Conservation (phyloP, 2,113 vertebrate species). For the Tonatia bakeri region DNA sequence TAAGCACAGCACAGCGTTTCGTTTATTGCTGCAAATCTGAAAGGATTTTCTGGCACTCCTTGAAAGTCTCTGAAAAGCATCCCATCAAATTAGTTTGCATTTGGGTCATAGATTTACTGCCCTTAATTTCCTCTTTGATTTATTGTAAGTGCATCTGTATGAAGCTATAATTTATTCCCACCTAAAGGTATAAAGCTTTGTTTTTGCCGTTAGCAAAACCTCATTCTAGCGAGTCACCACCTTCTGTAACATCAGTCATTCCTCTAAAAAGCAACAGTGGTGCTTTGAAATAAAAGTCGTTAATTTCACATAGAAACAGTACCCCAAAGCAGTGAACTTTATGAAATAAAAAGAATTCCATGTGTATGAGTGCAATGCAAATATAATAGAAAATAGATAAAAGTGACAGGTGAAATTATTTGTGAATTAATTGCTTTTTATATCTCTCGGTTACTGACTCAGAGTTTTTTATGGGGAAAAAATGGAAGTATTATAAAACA, state of each 20-base stretch:
- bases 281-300: slow-evolving; percentile 1
- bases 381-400: slow-evolving; percentile 14
- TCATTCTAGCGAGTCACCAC: not conserved
- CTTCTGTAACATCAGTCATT: not conserved
- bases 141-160: slow-evolving; percentile 34
- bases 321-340: not conserved
- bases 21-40: slow-evolving; percentile 16
- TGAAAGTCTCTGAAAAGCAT: slow-evolving; percentile 40
- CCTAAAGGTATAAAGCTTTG: slow-evolving; percentile 18
- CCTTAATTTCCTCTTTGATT: slow-evolving; percentile 58
- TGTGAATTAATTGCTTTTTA: slow-evolving; percentile 33
- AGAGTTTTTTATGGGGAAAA: not conserved
- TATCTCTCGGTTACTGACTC: not conserved
- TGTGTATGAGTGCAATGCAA: not conserved
- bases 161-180: slow-evolving; percentile 43
- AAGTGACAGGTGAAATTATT: slow-evolving; percentile 12
- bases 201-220: slow-evolving; percentile 35
- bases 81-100: slow-evolving; percentile 28
- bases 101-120: slow-evolving; percentile 50
- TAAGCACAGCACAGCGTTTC: slow-evolving; percentile 4
- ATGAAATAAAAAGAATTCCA: slow-evolving; percentile 21
- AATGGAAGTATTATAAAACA: not conserved
- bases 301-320: slow-evolving; percentile 34
- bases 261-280: not conserved
- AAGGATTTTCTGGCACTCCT: slow-evolving; percentile 35